Conservation (phyloP, 2,113 vertebrate species). For the Anguilla rostrata region DNA sequence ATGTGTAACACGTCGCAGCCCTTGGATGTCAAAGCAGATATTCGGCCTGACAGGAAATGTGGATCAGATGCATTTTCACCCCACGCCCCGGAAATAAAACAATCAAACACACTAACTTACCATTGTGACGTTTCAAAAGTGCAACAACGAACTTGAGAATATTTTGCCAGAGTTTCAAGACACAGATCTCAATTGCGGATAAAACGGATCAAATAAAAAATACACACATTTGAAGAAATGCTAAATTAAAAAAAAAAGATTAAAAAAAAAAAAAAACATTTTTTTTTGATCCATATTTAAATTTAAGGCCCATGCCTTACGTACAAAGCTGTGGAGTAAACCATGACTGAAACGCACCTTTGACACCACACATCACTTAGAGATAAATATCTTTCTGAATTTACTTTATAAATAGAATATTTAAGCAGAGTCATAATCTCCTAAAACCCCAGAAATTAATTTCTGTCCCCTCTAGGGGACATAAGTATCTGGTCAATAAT, state of each 20-base stretch:
- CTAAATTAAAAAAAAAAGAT: not conserved
- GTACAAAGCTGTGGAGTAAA: slow-evolving; percentile 19
- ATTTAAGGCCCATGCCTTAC: slow-evolving; percentile 19
- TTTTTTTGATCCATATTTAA: slow-evolving; percentile 9
- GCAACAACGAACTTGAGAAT: not conserved
- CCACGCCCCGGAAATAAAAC: too few relatives aligned
- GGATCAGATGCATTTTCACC: not conserved
- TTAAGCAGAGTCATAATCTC: not conserved
- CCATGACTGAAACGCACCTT: not conserved
- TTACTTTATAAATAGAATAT: slow-evolving; percentile 2
- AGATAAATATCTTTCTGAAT: slow-evolving; percentile 8
- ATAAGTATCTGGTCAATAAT: not conserved
- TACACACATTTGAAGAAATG: not conserved
- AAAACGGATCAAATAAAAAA: not conserved
- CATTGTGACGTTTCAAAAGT: not conserved
- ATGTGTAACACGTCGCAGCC: not conserved
- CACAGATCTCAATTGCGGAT: not conserved
- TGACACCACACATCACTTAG: slow-evolving; percentile 1
- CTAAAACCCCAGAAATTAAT: too few relatives aligned
- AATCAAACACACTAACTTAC: not conserved
- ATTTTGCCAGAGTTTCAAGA: not conserved
- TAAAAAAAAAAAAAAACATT: not conserved
- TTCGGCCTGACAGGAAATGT: not conserved
- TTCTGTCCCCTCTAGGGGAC: too few relatives aligned
- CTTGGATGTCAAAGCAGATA: not conserved